Percentiles rank a stretch among this genome's conserved stretches.
Evolutionary conservation across 2,113 vertebrate genomes (phyloP).

Genomic region (Colinus virginianus): DNA sequence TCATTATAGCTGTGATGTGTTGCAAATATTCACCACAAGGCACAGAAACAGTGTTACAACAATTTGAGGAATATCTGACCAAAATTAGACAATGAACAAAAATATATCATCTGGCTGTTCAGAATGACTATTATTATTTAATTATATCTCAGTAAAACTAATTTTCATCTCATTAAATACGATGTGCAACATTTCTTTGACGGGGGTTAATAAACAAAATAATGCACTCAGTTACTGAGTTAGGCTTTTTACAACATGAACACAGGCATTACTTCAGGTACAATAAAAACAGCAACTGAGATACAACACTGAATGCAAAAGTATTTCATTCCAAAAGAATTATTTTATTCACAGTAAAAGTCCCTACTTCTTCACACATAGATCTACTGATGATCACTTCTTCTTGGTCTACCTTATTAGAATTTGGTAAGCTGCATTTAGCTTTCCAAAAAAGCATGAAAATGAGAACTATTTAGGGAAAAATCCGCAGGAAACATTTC

Average conservation of each 20-base stretch:
- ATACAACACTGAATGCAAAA: not conserved
- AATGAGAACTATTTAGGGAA: slow-evolving; percentile 30
- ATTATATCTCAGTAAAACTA: not conserved
- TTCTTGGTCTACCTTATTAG: not conserved
- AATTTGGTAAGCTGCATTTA: not conserved
- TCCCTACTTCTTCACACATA: not conserved
- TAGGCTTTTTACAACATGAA: not conserved
- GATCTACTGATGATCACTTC: not conserved
- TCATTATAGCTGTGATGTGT: not conserved
- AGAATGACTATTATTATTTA: not conserved
- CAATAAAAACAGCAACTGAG: not conserved
- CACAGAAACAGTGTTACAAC: not conserved
- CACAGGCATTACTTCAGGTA: not conserved
- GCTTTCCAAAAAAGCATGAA: not conserved
- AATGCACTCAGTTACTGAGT: not conserved
- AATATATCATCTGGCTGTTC: not conserved
- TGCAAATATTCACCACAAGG: not conserved
- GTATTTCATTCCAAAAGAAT: not conserved
- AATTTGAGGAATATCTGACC: not conserved
- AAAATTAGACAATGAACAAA: not conserved
- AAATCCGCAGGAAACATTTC: slow-evolving; percentile 28
- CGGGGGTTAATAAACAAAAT: not conserved
- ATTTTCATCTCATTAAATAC: not conserved
- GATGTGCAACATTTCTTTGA: not conserved
- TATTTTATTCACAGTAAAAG: not conserved